Base-by-base conservation (phyloP, 2,113 vertebrate genomes). In the Sisor rabdophorus region DNA sequence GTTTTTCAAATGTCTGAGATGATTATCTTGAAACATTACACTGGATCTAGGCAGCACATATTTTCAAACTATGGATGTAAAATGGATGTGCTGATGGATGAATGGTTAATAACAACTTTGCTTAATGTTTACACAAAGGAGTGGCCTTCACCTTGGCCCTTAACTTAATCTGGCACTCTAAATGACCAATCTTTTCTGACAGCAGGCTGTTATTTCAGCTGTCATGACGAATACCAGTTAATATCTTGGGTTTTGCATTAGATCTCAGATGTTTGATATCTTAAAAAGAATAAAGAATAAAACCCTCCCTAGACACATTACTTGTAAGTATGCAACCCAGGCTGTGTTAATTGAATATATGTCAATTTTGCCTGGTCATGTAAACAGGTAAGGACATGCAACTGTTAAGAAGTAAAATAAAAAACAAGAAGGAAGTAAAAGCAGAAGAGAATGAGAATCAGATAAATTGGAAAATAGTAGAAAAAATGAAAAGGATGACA, bases 41-140 rank as follows among this genome's bases (percentile, higher is more conserved):
- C n/a, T n/a, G n/a, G n/a, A n/a, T n/a, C n/a, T n/a, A n/a, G n/a
- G n/a, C n/a, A n/a, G n/a, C n/a, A 44, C 36, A 3, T 24, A 47
- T 12, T 24, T 2, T 65, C 24, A n/a, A 47, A 9, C 63, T 47
- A 2, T 13, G 32, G 13, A 24, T 47, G 36, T 67, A 26, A 48
- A 48, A 47, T 67, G 4, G 7, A 1, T 63, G 30, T 12, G 19
- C 4, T 40, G 60, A 63, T 16, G 13, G 36, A 65, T 11, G 22
- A 48, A 67, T 67, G 9, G 3, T 44, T 67, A 3, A 3, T 68
- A 44, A 68, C 44, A 68, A 16, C 8, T 68, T 68, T 50, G 15
- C 65, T 68, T 15, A 50, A 9, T 50, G 9, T 68, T 68, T 68
- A 17, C 65, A 68, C 50, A 50, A 68, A 48, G 65, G 44, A 68